Evolutionary conservation across 2,888 invertebrate species (phyloP).

Genomic region (Orgyia antiqua): DNA sequence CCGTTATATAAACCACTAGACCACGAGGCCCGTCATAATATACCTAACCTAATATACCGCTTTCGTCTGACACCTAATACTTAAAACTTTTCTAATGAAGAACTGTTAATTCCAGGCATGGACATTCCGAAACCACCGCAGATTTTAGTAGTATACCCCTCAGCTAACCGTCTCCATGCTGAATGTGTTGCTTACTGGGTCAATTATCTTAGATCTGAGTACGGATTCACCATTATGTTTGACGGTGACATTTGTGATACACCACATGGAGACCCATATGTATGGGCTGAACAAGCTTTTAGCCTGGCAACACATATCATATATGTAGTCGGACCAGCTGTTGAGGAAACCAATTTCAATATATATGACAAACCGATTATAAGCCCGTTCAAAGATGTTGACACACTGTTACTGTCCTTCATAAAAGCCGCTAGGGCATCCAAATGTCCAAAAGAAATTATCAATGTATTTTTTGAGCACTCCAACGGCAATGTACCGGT

Average conservation of each 20-base stretch:
- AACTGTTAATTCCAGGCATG: conserved; percentile 35
- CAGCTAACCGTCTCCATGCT: conserved; percentile 54
- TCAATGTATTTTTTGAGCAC: conserved; percentile 61
- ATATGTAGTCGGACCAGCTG: conserved; percentile 56
- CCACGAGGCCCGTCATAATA: too few species aligned
- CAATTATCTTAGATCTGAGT: conserved; percentile 52
- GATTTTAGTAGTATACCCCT: conserved; percentile 58
- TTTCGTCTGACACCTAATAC: too few species aligned
- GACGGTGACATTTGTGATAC: conserved; percentile 57
- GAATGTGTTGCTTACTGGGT: conserved; percentile 61
- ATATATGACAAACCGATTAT: conserved; percentile 65
- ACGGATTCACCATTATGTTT: conserved; percentile 57
- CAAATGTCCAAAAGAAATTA: conserved; percentile 41
- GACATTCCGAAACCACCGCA: conserved; percentile 60
- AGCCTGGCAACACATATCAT: conserved; percentile 48
- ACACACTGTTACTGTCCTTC: conserved; percentile 44
- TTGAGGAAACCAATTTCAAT: conserved; percentile 43
- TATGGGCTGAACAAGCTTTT: conserved; percentile 61
- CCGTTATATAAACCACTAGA: too few species aligned
- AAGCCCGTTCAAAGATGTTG: conserved; percentile 50
- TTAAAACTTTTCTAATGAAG: too few species aligned
- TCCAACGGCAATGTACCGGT: conserved; percentile 52
- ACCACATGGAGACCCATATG: conserved; percentile 53
- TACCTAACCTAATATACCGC: too few species aligned
- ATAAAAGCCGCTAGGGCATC: conserved; percentile 37